Evolutionary conservation across 2,113 vertebrate species (phyloP).

Genomic region (Cervus canadensis): DNA sequence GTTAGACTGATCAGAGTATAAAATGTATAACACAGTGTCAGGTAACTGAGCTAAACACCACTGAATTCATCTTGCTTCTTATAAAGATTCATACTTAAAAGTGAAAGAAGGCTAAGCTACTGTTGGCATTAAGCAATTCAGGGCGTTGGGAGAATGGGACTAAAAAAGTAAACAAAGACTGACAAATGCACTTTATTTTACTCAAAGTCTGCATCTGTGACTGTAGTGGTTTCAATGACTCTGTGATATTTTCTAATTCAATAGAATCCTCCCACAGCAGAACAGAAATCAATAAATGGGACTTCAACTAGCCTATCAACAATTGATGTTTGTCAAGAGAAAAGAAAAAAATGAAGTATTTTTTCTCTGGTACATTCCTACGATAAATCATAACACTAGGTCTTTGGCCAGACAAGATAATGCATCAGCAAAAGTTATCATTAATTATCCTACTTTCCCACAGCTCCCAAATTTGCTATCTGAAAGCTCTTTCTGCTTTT

Average conservation of each 20-base stretch:
- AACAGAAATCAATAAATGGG: conserved; percentile 27
- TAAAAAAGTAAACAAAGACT: background rate
- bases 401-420: conserved; percentile 33
- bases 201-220: background rate
- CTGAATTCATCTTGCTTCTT: background rate
- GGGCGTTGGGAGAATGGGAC: background rate
- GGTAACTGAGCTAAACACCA: background rate
- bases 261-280: background rate
- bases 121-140: background rate
- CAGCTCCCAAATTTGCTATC: background rate
- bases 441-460: background rate
- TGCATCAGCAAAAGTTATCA: background rate
- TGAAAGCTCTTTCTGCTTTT: background rate
- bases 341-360: conserved; percentile 20
- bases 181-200: background rate
- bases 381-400: conserved; percentile 17
- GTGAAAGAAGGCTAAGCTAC: background rate
- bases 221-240: background rate
- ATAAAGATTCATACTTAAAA: background rate
- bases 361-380: background rate
- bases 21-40: background rate
- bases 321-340: conserved; percentile 4
- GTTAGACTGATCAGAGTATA: background rate
- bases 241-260: conserved; percentile 7
- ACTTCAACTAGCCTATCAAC: background rate